These are phyloP conservation scores for Drosophila watanabei DNA, from an alignment of 1,140 invertebrate genomes.

Conservation along the genomic window DNA sequence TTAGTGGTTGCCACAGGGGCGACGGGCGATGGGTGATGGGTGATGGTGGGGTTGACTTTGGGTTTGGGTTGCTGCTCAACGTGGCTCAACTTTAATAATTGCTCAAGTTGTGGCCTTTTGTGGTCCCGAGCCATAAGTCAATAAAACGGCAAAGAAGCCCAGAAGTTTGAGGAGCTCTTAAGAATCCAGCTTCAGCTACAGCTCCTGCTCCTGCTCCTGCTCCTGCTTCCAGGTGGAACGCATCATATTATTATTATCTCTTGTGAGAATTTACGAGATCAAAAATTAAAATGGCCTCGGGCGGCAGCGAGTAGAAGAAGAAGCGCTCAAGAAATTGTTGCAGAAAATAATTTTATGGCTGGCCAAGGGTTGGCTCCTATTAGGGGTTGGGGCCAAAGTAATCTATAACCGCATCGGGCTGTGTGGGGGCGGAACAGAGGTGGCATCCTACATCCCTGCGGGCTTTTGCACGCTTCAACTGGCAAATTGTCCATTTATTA, in stretches of 20 bases:
- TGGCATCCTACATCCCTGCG: slow-evolving; percentile 65
- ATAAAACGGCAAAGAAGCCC: slow-evolving; percentile 44
- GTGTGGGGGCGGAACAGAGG: slow-evolving; percentile 1
- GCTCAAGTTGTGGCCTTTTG: slow-evolving; percentile 79
- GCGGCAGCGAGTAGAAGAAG: slow-evolving; percentile 20
- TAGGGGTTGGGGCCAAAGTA: slow-evolving; percentile 54
- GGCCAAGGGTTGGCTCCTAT: slow-evolving; percentile 66
- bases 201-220: not conserved
- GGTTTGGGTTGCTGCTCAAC: not conserved
- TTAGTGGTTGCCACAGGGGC: slow-evolving; percentile 61
- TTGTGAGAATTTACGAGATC: slow-evolving; percentile 84
- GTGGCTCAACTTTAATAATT: slow-evolving; percentile 76
- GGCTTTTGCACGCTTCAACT: slow-evolving; percentile 79
- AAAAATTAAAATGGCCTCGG: slow-evolving; percentile 82
- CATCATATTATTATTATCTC: slow-evolving; percentile 83
- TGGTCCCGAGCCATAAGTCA: slow-evolving; percentile 77
- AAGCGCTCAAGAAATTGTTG: slow-evolving; percentile 78
- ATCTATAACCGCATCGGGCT: slow-evolving; percentile 73
- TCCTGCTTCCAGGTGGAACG: slow-evolving; percentile 60
- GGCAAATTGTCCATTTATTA: slow-evolving; percentile 84
- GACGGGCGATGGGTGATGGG: not conserved
- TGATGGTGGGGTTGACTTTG: slow-evolving; percentile 1
- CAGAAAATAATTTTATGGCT: slow-evolving; percentile 81
- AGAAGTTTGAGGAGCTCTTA: slow-evolving; percentile 22
- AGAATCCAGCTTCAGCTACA: not conserved